These are phyloP conservation scores for Tamias sibiricus DNA, from an alignment of 2,113 vertebrate genomes.

Conservation along the genomic window DNA sequence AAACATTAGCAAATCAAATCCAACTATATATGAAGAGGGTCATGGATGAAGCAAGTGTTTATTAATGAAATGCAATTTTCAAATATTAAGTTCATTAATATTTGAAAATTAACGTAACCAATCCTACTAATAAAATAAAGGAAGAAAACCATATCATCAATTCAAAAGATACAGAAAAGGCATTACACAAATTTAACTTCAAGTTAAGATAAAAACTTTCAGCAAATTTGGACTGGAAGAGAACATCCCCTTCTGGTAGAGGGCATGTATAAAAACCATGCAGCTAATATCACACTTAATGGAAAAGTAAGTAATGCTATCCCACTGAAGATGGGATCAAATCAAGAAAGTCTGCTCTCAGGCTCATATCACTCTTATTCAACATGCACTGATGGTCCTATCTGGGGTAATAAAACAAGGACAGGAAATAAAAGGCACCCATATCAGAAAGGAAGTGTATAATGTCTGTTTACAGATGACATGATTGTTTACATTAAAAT, in stretches of 20 bases:
- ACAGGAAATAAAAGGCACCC: neutral
- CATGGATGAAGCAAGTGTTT: neutral
- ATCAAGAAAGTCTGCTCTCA: neutral
- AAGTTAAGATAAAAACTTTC: neutral
- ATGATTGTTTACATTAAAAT: neutral
- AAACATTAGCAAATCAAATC: constrained; percentile 40
- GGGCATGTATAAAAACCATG: neutral
- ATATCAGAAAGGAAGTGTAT: neutral
- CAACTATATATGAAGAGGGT: neutral
- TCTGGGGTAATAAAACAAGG: neutral
- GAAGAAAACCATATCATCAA: neutral
- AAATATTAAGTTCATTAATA: neutral
- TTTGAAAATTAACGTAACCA: neutral
- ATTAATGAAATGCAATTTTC: too few species aligned
- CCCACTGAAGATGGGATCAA: neutral
- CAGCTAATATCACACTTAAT: neutral
- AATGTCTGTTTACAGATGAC: neutral
- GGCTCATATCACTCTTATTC: neutral
- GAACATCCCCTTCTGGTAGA: neutral
- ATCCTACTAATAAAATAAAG: constrained; percentile 18
- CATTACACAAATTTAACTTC: neutral
- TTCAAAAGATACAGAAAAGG: neutral
- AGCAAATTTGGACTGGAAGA: neutral
- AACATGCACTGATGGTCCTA: neutral
- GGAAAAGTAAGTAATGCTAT: neutral